phyloP scores from a whole-genome alignment of 1,140 invertebrate species.

The Theocolax elegans region DNA sequence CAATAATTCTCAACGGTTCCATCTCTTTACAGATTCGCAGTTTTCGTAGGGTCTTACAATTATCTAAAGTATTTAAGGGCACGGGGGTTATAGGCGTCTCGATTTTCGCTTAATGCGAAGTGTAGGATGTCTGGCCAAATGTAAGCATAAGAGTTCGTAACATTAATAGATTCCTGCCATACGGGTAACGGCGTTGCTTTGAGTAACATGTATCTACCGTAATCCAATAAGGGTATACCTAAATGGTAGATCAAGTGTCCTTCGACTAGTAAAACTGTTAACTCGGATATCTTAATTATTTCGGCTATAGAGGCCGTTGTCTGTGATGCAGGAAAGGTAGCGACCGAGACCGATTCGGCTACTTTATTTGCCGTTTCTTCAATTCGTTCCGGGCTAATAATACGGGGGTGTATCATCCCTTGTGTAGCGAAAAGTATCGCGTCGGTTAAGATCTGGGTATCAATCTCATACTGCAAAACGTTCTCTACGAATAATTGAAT shows the following conservation, averaged over 20 bases:
- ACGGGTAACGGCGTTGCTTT: not conserved
- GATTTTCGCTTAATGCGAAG: too few species aligned
- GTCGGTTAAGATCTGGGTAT: not conserved
- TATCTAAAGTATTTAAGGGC: too few species aligned
- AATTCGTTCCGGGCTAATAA: not conserved
- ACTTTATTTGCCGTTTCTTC: not conserved
- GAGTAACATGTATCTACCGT: not conserved
- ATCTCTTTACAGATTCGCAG: too few species aligned
- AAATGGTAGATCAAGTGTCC: not conserved
- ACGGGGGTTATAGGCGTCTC: too few species aligned
- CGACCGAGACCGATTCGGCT: not conserved
- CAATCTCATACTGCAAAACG: not conserved
- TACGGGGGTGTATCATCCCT: not conserved
- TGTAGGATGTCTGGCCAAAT: too few species aligned
- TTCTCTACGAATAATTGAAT: not conserved
- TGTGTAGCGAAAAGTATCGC: not conserved
- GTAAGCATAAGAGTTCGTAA: not conserved
- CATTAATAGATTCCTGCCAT: not conserved
- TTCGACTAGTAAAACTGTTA: not conserved
- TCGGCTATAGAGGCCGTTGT: not conserved
- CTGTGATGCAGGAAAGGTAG: not conserved
- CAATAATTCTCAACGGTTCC: too few species aligned
- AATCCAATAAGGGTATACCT: not conserved
- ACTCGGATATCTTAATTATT: not conserved
- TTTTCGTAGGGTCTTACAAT: too few species aligned